Evolutionary conservation across 2,888 invertebrate species (phyloP), one percentile per base, ranked within the genome.

Genomic region (Pollenia labialis): DNA sequence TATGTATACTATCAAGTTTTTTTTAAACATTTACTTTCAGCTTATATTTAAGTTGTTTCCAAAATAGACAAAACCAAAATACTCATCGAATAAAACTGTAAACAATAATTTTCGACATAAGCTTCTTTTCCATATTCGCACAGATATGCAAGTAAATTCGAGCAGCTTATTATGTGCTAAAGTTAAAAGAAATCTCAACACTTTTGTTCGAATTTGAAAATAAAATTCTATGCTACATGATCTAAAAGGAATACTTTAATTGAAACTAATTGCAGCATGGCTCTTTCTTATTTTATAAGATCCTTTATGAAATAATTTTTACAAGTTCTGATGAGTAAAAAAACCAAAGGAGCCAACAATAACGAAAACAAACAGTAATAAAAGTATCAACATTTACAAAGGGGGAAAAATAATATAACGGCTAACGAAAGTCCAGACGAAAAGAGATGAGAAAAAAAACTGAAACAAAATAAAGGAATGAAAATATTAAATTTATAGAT

Each of bases 231-330:
- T 66, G 18, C 64, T 71, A 56, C 14, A 44, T 71, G 50, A 58
- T 68, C 81, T 23, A 77, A 74, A 62, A 76, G 62, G 54, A 71
- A 80, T 85, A 71, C 64, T 66, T 76, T 76, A 85, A 81, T 81
- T 85, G 80, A 74, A 85, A 76, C 60, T 81, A 77, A 81, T 85
- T 85, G 60, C 85, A 75, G 58, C 44, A 42, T 60, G 81, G 71
- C 54, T 81, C 50, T 77, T 68, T 81, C 50, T 77, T 68, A 52
- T 81, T 72, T 68, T 72, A 42, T 52, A 60, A 46, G 81, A 81
- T 60, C 60, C 64, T 81, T 81, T 76, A 72, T 72, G 75, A 66
- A 64, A 66, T 72, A 72, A 58, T 85, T 77, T 72, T 58, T 72
- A 85, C 81, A 81, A 81, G 85, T 76, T 64, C 71, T 71, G 85